Conservation (phyloP, 2,888 invertebrate genomes). For the Euphydryas editha region DNA sequence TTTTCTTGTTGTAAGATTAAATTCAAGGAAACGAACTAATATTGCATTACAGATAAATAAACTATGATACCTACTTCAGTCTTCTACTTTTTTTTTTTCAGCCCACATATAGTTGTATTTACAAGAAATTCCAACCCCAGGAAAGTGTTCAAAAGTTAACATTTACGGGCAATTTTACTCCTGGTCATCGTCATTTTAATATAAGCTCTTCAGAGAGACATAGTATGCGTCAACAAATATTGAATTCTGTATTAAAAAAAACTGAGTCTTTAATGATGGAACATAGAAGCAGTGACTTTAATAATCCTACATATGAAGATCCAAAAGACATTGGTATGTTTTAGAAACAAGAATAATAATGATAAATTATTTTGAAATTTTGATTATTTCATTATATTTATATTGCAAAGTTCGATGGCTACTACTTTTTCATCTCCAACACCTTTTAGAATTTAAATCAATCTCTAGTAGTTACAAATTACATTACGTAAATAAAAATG, state of each 20-base stretch:
- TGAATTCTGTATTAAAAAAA: constrained; percentile 63
- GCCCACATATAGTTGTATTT: constrained; percentile 48
- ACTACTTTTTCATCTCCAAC: no score
- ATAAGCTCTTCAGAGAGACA: constrained; percentile 54
- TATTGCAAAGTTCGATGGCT: not conserved
- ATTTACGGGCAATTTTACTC: constrained; percentile 68
- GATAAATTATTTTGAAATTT: not conserved
- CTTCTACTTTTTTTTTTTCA: constrained; percentile 22
- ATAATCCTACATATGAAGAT: constrained; percentile 72
- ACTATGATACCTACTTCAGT: not conserved
- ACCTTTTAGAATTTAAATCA: no score
- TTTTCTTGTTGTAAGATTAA: no score
- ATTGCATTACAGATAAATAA: no score
- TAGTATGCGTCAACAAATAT: constrained; percentile 67
- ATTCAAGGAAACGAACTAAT: no score
- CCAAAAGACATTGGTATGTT: constrained; percentile 70
- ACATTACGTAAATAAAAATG: not conserved
- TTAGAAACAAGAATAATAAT: not conserved
- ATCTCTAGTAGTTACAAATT: not conserved
- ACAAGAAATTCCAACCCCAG: constrained; percentile 46
- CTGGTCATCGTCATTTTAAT: constrained; percentile 55
- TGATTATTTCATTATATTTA: not conserved
- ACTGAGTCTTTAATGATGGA: constrained; percentile 59
- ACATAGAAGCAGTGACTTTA: constrained; percentile 49
- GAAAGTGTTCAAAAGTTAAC: constrained; percentile 56